Conservation (phyloP, 1,140 invertebrate species). For the Ephestia elutella region DNA sequence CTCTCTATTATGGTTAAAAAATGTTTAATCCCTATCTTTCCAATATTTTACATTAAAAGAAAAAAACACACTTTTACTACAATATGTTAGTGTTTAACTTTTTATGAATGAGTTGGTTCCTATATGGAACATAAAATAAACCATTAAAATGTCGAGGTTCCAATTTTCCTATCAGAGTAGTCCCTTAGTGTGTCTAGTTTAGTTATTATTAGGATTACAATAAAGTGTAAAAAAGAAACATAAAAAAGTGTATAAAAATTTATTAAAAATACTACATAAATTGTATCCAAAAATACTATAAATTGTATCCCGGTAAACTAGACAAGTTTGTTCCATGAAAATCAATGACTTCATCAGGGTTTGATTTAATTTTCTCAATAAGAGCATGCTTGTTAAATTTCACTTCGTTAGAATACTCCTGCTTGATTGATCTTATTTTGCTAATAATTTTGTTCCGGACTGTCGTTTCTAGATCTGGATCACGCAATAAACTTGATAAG, state of each 20-base stretch:
- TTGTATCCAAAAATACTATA: background rate
- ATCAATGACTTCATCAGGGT: constrained; percentile 44
- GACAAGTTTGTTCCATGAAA: constrained; percentile 57
- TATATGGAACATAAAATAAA: too few relatives aligned
- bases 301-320: constrained; percentile 45
- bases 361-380: constrained; percentile 41
- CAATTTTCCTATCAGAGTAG: too few relatives aligned
- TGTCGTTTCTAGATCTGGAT: constrained; percentile 26
- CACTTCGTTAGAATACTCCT: constrained; percentile 43
- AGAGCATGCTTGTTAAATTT: constrained; percentile 44
- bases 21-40: too few relatives aligned
- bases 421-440: constrained; percentile 43
- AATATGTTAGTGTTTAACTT: too few relatives aligned
- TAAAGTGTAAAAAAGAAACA: background rate
- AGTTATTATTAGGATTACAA: too few relatives aligned
- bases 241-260: background rate
- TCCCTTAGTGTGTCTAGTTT: too few relatives aligned
- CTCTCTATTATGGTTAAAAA: too few relatives aligned
- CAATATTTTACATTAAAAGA: too few relatives aligned
- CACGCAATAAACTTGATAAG: constrained; percentile 37
- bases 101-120: too few relatives aligned
- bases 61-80: too few relatives aligned
- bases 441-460: constrained; percentile 41
- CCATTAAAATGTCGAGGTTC: too few relatives aligned
- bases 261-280: too few relatives aligned